Conservation (phyloP, 2,888 invertebrate species). For the Keiferia lycopersicella region DNA sequence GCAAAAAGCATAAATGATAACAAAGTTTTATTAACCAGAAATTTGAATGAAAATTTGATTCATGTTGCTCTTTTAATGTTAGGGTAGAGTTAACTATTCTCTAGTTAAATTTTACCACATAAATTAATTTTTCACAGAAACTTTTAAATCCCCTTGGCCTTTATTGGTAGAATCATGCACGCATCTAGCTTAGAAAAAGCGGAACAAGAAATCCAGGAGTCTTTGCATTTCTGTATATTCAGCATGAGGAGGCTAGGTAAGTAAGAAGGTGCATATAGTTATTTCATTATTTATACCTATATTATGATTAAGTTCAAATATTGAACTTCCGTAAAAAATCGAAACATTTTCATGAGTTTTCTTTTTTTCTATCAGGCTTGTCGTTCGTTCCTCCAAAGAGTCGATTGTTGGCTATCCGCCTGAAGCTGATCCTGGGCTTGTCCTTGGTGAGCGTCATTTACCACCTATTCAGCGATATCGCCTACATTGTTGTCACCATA, state of each 20-base stretch:
- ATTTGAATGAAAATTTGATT: no score
- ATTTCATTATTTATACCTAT: no score
- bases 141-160: not conserved
- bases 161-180: conserved; percentile 32
- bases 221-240: conserved; percentile 43
- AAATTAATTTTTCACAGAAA: not conserved
- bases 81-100: no score
- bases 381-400: conserved; percentile 40
- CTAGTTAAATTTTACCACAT: no score
- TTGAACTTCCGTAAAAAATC: no score
- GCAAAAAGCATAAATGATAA: no score
- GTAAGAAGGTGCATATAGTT: not conserved
- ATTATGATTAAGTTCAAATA: no score
- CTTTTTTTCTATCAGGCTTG: conserved; percentile 31
- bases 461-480: conserved; percentile 65
- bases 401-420: conserved; percentile 27
- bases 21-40: no score
- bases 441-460: conserved; percentile 45
- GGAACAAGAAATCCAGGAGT: conserved; percentile 45
- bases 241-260: conserved; percentile 44
- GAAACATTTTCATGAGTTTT: no score
- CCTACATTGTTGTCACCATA: conserved; percentile 64
- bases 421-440: conserved; percentile 42
- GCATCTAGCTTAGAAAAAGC: conserved; percentile 36
- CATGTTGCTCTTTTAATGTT: no score